Percentiles rank a stretch among this genome's conserved stretches.
Conservation (phyloP, 2,113 vertebrate species). For the Orcinus orca region DNA sequence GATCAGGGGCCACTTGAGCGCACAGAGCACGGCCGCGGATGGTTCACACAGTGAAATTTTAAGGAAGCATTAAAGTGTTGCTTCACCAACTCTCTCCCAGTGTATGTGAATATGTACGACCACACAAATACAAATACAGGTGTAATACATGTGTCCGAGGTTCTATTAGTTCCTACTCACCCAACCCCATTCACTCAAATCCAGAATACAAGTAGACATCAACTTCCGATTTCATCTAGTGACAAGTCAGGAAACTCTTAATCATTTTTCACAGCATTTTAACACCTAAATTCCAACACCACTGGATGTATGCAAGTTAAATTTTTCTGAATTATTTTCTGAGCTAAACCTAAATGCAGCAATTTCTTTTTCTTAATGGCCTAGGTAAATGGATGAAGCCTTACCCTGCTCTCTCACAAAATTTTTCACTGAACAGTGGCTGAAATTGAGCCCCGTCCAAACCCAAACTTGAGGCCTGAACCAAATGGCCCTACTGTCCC, state of each 20-base stretch:
- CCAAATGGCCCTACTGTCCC: not conserved
- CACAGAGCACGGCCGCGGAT: not conserved
- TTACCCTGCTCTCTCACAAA: not conserved
- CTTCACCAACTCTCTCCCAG: not conserved
- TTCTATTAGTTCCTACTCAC: not conserved
- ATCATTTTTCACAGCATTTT: not conserved
- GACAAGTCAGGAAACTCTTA: not conserved
- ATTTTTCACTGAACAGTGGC: not conserved
- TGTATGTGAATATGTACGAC: not conserved
- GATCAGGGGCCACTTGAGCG: not conserved
- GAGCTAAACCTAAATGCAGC: not conserved
- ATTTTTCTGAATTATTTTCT: constrained; percentile 15
- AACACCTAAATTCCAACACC: not conserved
- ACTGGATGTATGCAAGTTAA: not conserved
- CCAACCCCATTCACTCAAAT: not conserved
- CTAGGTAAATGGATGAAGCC: not conserved
- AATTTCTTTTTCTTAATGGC: not conserved
- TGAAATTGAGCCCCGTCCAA: not conserved
- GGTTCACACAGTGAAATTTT: not conserved
- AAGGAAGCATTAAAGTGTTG: not conserved
- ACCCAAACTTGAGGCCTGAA: not conserved
- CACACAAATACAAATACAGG: not conserved
- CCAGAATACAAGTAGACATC: not conserved
- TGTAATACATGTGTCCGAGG: not conserved
- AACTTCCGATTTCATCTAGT: not conserved